phyloP scores from a whole-genome alignment of 2,888 invertebrate species.

The Lasioglossum leucozonium region DNA sequence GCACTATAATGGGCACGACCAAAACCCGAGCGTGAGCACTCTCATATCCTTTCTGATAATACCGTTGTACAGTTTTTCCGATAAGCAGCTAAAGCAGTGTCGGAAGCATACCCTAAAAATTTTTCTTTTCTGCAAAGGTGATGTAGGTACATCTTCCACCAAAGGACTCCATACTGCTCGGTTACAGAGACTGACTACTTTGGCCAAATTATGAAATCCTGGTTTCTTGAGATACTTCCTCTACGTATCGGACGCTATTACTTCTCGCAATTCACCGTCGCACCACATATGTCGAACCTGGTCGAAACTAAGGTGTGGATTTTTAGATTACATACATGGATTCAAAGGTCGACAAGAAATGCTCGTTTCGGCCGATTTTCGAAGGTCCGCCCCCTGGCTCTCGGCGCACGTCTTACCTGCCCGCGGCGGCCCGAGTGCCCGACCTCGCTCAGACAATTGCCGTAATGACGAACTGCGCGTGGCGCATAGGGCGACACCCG shows the following conservation, averaged over 20 bases:
- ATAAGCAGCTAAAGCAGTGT: conserved; percentile 87
- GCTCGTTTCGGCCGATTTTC: too few species aligned
- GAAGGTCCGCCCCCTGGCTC: too few species aligned
- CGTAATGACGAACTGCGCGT: too few species aligned
- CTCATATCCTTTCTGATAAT: too few species aligned
- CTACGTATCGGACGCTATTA: conserved; percentile 88
- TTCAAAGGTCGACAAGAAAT: too few species aligned
- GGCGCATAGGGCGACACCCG: too few species aligned
- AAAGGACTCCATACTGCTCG: conserved; percentile 88
- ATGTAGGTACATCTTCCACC: conserved; percentile 83
- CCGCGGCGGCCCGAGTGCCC: too few species aligned
- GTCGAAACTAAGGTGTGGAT: conserved; percentile 85
- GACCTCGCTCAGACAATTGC: too few species aligned
- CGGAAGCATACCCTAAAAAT: conserved; percentile 90
- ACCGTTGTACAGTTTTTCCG: conserved; percentile 86
- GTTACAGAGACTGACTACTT: conserved; percentile 88
- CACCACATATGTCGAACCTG: conserved; percentile 88
- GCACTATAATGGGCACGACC: too few species aligned
- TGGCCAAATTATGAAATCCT: conserved; percentile 71
- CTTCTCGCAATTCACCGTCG: conserved; percentile 84
- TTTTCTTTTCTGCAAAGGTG: conserved; percentile 85
- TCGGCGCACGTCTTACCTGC: too few species aligned
- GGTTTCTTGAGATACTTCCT: conserved; percentile 85
- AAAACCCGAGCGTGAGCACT: too few species aligned
- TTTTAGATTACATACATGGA: conserved; percentile 64